Conservation (phyloP, 2,797 vertebrate species). For the Dipus sagitta region DNA sequence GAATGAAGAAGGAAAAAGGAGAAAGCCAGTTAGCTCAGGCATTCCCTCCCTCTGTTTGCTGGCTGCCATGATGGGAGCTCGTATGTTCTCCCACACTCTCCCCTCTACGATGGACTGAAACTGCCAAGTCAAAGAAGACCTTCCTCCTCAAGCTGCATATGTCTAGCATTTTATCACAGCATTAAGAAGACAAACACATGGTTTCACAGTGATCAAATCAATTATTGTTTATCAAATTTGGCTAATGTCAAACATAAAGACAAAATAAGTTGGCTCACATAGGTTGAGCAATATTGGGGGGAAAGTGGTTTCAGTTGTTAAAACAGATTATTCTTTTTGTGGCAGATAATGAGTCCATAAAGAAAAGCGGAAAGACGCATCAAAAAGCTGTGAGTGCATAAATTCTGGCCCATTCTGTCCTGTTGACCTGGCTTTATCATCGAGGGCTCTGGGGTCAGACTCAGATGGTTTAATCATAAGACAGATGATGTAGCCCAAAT, state of each 20-base stretch:
- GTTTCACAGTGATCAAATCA: not conserved
- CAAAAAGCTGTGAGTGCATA: not conserved
- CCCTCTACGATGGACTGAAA: not conserved
- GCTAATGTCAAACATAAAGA: not conserved
- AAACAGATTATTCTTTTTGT: not conserved
- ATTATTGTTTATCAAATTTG: not conserved
- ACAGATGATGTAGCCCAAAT: not conserved
- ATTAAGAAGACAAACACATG: not conserved
- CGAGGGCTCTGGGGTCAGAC: not conserved
- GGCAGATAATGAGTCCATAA: not conserved
- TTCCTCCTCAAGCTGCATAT: not conserved
- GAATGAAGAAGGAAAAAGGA: not conserved
- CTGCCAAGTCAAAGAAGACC: not conserved
- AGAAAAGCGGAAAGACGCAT: not conserved
- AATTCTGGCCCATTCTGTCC: slow-evolving; percentile 8
- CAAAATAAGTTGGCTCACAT: not conserved
- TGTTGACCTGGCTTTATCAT: not conserved
- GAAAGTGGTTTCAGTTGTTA: slow-evolving; percentile 27
- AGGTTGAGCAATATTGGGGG: not conserved
- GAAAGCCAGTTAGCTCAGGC: not conserved
- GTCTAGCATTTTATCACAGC: not conserved
- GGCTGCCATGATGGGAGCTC: not conserved
- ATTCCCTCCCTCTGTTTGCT: not conserved
- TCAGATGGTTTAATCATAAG: slow-evolving; percentile 46
- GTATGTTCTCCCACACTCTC: not conserved